These are phyloP conservation scores for Grus americana DNA, from an alignment of 2,113 vertebrate species.

Conservation along the genomic window DNA sequence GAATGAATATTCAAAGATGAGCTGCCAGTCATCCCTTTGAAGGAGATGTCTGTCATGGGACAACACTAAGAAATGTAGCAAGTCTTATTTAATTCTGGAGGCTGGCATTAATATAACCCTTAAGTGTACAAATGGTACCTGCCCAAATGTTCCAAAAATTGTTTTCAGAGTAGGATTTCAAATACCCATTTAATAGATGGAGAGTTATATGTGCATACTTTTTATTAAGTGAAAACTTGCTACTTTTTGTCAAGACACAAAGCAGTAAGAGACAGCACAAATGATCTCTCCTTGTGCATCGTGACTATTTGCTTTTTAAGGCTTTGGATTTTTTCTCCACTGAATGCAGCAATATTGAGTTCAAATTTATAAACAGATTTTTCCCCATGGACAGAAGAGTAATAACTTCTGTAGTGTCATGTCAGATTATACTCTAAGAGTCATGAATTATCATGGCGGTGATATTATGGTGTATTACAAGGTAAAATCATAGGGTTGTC, in stretches of 20 bases:
- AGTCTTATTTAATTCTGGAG: not conserved
- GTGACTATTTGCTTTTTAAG: not conserved
- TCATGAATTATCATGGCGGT: not conserved
- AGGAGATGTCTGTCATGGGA: not conserved
- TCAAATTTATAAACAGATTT: not conserved
- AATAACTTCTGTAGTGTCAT: not conserved
- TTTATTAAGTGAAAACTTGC: not conserved
- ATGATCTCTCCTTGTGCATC: not conserved
- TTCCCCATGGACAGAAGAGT: not conserved
- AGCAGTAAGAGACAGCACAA: not conserved
- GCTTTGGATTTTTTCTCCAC: not conserved
- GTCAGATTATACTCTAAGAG: not conserved
- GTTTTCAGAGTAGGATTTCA: not conserved
- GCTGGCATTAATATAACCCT: not conserved
- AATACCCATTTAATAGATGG: not conserved
- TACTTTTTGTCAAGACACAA: not conserved
- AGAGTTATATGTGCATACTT: not conserved
- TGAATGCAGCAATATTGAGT: not conserved
- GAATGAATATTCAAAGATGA: not conserved
- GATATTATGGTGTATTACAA: not conserved
- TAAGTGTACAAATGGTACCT: not conserved
- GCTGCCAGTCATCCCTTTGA: not conserved
- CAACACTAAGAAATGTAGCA: not conserved
- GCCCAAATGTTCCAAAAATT: not conserved
- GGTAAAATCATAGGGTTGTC: not conserved